These are phyloP conservation scores for Apamea sordens DNA, from an alignment of 2,888 invertebrate species.

Conservation along the genomic window DNA sequence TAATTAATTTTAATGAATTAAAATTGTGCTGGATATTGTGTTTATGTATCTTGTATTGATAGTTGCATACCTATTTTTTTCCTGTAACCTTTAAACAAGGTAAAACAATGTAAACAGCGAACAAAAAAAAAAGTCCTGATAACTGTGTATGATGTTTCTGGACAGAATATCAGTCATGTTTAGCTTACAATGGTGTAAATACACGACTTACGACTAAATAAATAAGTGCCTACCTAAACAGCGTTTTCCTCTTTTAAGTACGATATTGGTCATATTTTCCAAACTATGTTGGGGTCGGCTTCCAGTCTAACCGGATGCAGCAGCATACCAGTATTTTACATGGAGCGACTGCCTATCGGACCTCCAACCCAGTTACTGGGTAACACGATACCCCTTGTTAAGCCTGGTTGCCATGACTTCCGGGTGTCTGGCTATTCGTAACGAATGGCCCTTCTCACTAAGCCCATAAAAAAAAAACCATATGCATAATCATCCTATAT, in stretches of 20 bases:
- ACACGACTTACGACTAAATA: not conserved
- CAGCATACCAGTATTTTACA: not conserved
- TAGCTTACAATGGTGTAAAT: not conserved
- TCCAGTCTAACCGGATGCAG: not conserved
- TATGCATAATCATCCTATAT: no score
- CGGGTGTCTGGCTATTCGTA: not conserved
- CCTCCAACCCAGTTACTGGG: not conserved
- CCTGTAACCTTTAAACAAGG: not conserved
- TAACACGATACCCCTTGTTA: not conserved
- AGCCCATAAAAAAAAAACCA: not conserved
- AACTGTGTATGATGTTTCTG: not conserved
- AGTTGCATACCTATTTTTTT: not conserved
- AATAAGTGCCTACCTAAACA: not conserved
- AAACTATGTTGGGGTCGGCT: not conserved
- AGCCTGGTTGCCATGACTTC: not conserved
- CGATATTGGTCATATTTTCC: not conserved
- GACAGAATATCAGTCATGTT: not conserved
- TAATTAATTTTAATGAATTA: not conserved
- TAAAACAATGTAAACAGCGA: not conserved
- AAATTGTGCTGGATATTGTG: not conserved
- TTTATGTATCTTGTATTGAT: conserved; percentile 5
- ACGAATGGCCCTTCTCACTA: not conserved
- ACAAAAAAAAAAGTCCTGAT: not conserved
- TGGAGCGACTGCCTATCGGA: not conserved
- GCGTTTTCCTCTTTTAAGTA: not conserved